These are phyloP conservation scores for Clitarchus hookeri DNA, from an alignment of 2,888 invertebrate genomes.

Conservation along the genomic window DNA sequence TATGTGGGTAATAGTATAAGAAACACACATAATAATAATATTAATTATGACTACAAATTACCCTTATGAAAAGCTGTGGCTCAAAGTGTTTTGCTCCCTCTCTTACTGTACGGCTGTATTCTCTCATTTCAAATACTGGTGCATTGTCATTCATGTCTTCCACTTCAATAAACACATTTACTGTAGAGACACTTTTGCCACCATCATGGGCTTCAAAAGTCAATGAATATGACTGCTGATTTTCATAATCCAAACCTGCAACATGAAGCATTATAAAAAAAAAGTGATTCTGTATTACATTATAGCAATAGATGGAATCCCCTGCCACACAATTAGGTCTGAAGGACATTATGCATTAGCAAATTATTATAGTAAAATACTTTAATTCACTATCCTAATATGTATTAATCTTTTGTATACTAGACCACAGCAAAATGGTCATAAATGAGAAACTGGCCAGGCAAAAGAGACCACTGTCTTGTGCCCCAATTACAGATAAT, in stretches of 20 bases:
- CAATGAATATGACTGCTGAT: conserved; percentile 77
- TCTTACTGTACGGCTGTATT: conserved; percentile 75
- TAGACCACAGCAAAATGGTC: too few species aligned
- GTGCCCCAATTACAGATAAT: too few species aligned
- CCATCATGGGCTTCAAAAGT: conserved; percentile 82
- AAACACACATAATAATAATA: not conserved
- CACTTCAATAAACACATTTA: conserved; percentile 72
- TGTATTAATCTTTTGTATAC: too few species aligned
- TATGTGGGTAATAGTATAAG: too few species aligned
- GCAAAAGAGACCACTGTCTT: too few species aligned
- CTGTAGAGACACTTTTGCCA: conserved; percentile 72
- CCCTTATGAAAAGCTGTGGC: conserved; percentile 76
- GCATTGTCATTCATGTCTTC: conserved; percentile 78
- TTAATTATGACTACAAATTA: conserved; percentile 46
- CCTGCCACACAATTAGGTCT: too few species aligned
- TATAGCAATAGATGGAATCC: too few species aligned
- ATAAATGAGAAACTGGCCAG: too few species aligned
- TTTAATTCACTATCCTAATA: too few species aligned
- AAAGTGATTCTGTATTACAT: too few species aligned
- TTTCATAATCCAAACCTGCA: conserved; percentile 72
- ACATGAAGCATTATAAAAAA: conserved; percentile 42
- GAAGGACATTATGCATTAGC: too few species aligned
- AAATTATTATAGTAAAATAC: too few species aligned
- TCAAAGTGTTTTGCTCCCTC: conserved; percentile 78
- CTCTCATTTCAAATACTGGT: conserved; percentile 70